phyloP scores from a whole-genome alignment of 2,797 vertebrate genomes.

The Chaunax sp. region DNA sequence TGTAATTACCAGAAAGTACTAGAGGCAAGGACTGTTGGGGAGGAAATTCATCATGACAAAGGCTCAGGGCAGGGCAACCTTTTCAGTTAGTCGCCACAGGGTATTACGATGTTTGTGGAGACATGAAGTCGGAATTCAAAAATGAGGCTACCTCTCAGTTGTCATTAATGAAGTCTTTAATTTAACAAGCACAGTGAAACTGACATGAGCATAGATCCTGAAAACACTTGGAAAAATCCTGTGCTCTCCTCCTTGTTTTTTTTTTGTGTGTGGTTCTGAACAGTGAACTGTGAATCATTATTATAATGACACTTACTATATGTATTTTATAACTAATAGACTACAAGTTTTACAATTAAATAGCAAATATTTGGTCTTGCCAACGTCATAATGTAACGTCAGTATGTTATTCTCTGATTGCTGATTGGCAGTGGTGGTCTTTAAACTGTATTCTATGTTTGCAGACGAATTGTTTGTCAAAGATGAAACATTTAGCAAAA shows the following conservation, averaged over 20 bases:
- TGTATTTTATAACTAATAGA: background rate
- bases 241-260: background rate
- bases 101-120: constrained; percentile 9
- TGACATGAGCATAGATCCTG: constrained; percentile 24
- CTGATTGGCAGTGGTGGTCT: background rate
- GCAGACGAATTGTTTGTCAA: background rate
- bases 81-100: constrained; percentile 24
- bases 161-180: background rate
- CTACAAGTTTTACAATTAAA: background rate
- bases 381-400: no score
- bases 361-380: background rate
- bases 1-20: constrained; percentile 49
- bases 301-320: background rate
- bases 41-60: constrained; percentile 53
- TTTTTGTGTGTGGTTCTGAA: background rate
- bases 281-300: background rate
- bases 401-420: no score
- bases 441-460: background rate
- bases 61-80: constrained; percentile 19
- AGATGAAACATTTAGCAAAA: no score
- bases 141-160: constrained; percentile 1
- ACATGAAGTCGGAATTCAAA: constrained; percentile 21
- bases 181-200: constrained; percentile 35
- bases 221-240: constrained; percentile 23
- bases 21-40: constrained; percentile 16